Conservation (phyloP, 2,113 vertebrate genomes). For the Scophthalmus maximus region DNA sequence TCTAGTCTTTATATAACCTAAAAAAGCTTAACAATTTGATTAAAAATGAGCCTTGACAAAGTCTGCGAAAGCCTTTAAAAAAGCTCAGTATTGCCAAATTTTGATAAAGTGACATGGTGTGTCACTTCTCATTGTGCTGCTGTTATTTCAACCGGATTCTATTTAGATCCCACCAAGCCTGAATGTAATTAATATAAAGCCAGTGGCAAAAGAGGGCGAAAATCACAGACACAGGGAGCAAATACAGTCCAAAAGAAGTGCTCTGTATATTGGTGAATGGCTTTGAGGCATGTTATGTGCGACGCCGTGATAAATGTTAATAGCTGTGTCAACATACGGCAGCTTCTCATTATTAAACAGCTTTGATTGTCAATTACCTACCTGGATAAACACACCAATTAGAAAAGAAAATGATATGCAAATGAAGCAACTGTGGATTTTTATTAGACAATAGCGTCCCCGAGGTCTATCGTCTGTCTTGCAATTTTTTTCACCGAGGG, state of each 20-base stretch:
- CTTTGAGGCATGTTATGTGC: slow-evolving; percentile 14
- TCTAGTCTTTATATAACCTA: slow-evolving; percentile 1
- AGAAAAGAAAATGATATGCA: slow-evolving; percentile 21
- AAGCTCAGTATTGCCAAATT: slow-evolving; percentile 47
- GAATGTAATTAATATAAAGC: slow-evolving; percentile 47
- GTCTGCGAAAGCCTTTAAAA: slow-evolving; percentile 24
- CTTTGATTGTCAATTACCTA: slow-evolving; percentile 18
- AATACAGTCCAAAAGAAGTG: slow-evolving; percentile 7
- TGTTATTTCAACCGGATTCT: slow-evolving; percentile 47
- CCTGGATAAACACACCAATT: slow-evolving; percentile 32
- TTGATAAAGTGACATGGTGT: slow-evolving; percentile 56
- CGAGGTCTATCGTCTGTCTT: slow-evolving; percentile 18
- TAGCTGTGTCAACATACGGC: slow-evolving; percentile 18
- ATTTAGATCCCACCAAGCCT: slow-evolving; percentile 39
- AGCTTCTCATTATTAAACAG: slow-evolving; percentile 32
- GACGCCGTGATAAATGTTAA: slow-evolving; percentile 31
- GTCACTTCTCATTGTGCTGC: slow-evolving; percentile 55
- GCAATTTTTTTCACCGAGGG: slow-evolving; percentile 21
- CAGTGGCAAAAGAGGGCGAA: slow-evolving; percentile 7
- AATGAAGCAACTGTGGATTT: slow-evolving; percentile 15
- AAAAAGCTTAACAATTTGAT: slow-evolving; percentile 43
- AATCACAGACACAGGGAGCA: background rate
- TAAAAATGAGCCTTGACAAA: slow-evolving; percentile 4
- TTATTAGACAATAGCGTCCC: background rate
- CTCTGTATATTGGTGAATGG: slow-evolving; percentile 11